These are phyloP conservation scores for Prietella phreatophila DNA, from an alignment of 2,113 vertebrate genomes.

Conservation along the genomic window DNA sequence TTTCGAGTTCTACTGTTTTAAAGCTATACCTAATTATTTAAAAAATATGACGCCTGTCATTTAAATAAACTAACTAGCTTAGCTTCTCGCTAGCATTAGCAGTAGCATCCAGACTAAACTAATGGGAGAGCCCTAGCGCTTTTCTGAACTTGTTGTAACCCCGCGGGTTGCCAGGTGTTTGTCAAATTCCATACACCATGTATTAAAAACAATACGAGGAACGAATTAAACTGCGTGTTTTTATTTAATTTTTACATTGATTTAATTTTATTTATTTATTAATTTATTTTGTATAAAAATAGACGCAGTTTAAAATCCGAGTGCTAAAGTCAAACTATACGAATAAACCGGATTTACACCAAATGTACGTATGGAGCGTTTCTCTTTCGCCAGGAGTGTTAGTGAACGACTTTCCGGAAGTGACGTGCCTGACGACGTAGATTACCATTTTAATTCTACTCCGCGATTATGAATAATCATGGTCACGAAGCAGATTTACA, in stretches of 20 bases:
- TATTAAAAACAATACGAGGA: background rate
- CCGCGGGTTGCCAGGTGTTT: background rate
- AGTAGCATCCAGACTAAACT: background rate
- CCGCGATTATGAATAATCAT: background rate
- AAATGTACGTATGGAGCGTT: background rate
- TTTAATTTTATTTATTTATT: too few relatives aligned
- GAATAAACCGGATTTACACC: background rate
- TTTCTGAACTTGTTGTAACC: constrained; percentile 1
- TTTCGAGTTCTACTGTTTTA: too few relatives aligned
- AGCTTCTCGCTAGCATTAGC: constrained; percentile 2
- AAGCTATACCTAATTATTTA: background rate
- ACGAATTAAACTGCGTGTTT: background rate
- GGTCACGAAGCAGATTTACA: background rate
- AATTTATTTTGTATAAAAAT: too few relatives aligned
- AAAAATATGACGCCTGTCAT: background rate
- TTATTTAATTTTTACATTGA: background rate
- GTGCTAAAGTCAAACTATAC: background rate
- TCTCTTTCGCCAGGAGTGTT: background rate
- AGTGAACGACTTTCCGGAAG: background rate
- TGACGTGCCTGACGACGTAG: background rate
- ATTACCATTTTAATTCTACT: background rate
- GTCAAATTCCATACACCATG: background rate
- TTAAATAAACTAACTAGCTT: background rate
- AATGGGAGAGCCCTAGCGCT: background rate
- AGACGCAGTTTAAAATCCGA: background rate